A percentile compares a stretch with the other conserved stretches of the same genome.
phyloP scores from a whole-genome alignment of 2,113 vertebrate genomes.

The Archocentrus centrarchus region DNA sequence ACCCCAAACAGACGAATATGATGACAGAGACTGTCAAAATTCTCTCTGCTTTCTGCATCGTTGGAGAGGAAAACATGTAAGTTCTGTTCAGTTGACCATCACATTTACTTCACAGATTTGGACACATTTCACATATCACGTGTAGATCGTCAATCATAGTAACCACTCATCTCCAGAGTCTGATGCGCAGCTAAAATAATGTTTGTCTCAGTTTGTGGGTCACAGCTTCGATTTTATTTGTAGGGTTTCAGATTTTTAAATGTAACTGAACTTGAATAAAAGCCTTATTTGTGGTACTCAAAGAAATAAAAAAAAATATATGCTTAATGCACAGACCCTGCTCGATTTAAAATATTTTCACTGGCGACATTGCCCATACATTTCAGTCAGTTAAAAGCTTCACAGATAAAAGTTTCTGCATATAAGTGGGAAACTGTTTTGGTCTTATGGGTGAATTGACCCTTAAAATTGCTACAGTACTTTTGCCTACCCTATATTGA shows the following conservation, averaged over 20 bases:
- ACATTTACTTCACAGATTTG: neutral
- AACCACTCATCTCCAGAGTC: neutral
- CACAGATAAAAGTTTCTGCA: too few species aligned
- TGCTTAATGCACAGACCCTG: neutral
- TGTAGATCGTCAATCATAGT: neutral
- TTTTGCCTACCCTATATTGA: neutral
- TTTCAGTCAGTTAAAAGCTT: too few species aligned
- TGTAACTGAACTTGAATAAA: neutral
- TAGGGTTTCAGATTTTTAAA: neutral
- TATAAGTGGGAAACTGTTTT: neutral
- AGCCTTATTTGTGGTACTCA: neutral
- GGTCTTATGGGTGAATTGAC: neutral
- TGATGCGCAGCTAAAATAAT: neutral
- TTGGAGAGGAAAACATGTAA: conserved; percentile 96
- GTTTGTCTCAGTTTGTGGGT: neutral
- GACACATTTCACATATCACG: neutral
- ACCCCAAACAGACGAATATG: conserved; percentile 94
- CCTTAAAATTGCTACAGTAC: neutral
- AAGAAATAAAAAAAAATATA: neutral
- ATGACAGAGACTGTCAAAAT: conserved; percentile 99
- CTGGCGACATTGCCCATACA: too few species aligned
- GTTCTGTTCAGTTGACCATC: conserved; percentile 40
- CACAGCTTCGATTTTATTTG: neutral
- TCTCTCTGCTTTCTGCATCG: conserved; percentile 94
- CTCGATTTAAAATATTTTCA: too few species aligned